Conservation (phyloP, 2,797 vertebrate genomes). For the Ceyx erithaca region DNA sequence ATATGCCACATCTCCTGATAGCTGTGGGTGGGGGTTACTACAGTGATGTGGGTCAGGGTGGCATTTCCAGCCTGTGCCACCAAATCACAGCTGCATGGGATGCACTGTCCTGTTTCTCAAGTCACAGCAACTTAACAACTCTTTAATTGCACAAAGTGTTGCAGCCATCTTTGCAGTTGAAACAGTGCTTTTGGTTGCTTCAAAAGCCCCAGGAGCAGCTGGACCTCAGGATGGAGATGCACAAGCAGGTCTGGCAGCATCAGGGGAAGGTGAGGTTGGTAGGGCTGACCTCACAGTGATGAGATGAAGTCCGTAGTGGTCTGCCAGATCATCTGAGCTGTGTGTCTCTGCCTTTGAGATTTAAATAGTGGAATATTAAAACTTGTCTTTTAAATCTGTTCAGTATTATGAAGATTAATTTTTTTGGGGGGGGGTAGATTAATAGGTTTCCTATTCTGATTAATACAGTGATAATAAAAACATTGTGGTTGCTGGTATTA, state of each 20-base stretch:
- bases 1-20: background rate
- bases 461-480: conserved; percentile 72
- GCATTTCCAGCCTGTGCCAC: background rate
- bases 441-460: conserved; percentile 71
- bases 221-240: background rate
- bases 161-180: background rate
- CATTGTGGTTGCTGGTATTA: conserved; percentile 64
- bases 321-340: background rate
- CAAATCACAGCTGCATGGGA: background rate
- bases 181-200: background rate
- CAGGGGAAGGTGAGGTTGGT: background rate
- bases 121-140: rapidly evolving
- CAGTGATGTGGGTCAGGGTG: background rate
- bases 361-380: conserved; percentile 48
- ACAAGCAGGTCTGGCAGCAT: background rate
- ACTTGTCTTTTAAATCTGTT: conserved; percentile 52
- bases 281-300: background rate
- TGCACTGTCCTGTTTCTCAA: background rate
- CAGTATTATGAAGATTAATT: conserved; percentile 63
- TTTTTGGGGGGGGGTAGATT: conserved; percentile 54
- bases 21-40: rapidly evolving
- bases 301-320: background rate
- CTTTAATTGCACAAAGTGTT: background rate
- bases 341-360: background rate
- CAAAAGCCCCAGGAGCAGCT: background rate